Evolutionary conservation across 2,888 invertebrate genomes (phyloP), one percentile per base, ranked within the genome.

Genomic region (Alloscopus bannaensis): DNA sequence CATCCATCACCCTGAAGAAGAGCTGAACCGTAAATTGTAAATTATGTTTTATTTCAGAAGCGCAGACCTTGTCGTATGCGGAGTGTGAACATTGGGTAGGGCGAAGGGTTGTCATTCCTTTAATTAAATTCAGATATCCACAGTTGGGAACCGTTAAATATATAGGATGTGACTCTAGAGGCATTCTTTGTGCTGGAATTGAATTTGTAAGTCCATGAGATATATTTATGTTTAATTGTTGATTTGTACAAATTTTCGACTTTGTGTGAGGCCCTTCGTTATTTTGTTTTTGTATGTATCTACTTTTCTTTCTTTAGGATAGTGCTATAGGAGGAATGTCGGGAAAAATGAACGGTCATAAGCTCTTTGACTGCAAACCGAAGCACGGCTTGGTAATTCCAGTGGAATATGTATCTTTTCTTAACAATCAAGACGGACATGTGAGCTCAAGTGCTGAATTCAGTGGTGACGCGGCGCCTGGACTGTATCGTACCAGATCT

Each of bases 171-270:
- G 80, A 83, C 31, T 45, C 60, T 4, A 57, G 52, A 77, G 83
- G 83, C 31, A 64, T 72, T 42, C 47, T 83, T 6, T 81, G 81
- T 18, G 81, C 83, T 47, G 83, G 83, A 24, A 68, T 83, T 31
- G 83, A 81, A 75, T 83, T 83, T 47, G 81, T 83, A 79, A 80
- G 82, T 42, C 42, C 26, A 28, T n/a, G n/a, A n/a, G n/a, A n/a
- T n/a, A n/a, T n/a, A n/a, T n/a, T 47, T 47, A 65, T 36, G 18
- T 68, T 52, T 52, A 20, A 50, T 29, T 20, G 31, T n/a, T 16
- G 3, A 24, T 42, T 29, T 18, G n/a, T 2, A 69, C 20, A 50
- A 26, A 47, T 24, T 45, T 62, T 52, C 20, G n/a, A 16, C n/a
- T 36, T 8, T 8, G 13, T 36, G 36, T 6, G 36, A 13, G 13